Evolutionary conservation across 2,888 invertebrate species (phyloP), one percentile per base, ranked within the genome.

Genomic region (Brenthis daphne): DNA sequence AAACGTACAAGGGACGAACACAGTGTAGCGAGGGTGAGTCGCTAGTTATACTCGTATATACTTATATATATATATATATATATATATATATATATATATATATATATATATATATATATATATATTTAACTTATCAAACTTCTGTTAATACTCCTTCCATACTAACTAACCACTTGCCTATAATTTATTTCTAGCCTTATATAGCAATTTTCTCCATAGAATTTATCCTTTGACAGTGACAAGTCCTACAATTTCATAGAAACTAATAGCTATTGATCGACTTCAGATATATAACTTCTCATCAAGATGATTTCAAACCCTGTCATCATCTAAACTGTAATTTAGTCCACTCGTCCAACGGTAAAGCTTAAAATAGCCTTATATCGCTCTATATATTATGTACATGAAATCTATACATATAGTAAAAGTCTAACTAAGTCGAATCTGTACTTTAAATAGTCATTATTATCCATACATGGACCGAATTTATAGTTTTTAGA

Each of bases 211-310:
- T 11, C 37, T 8, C 20, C 13, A 53, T 37, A 63, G 16, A 29
- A 29, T n/a, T 14, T 58, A 51, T 20, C 5, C 51, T 53, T 53
- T 51, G 20, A 63, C 61, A 63, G 61, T 51, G 61, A 63, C 61
- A 51, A 63, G 61, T 63, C 53, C 37, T 20, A 63, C 51, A 67
- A 67, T 67, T 56, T 58, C 53, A 47, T 20, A 37, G n/a, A 4
- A 51, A 61, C 61, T 56, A 56, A 67, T 56, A 61, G 47, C 55
- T 12, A 56, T 60, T 43, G 55, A 55, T 24, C n/a, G 54, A 56
- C 55, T 48, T 55, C 55, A 60, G 33, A 54, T 67, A 61, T 55
- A 51, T 48, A 61, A 47, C 47, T 48, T 48, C 54, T 60, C 53
- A 48, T 58, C 60, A 48, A 16, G 33, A 60, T 55, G 48, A 51